Evolutionary conservation across 2,797 vertebrate genomes (phyloP).

Genomic region (Falco biarmicus): DNA sequence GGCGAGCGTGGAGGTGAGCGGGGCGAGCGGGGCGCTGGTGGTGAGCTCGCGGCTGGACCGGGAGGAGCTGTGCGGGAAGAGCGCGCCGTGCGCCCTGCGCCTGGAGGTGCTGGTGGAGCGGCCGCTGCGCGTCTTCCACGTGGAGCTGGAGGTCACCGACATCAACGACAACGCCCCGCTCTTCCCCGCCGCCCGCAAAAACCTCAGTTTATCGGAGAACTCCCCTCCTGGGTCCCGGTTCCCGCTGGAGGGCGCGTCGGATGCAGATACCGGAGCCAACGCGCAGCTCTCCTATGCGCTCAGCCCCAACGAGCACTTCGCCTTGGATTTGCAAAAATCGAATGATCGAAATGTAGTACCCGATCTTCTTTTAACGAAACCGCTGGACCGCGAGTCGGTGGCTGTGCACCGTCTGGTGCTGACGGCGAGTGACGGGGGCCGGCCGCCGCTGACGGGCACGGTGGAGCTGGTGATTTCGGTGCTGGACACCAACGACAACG

Average conservation of each 20-base stretch:
- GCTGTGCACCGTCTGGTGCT: not conserved
- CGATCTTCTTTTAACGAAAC: no score
- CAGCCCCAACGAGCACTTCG: slow-evolving; percentile 77
- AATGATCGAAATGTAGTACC: no score
- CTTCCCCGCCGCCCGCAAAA: no score
- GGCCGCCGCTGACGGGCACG: not conserved
- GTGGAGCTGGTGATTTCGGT: slow-evolving; percentile 53
- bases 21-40: not conserved
- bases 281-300: slow-evolving; percentile 74
- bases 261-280: no score
- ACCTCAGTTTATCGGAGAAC: no score
- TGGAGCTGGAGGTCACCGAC: slow-evolving; percentile 90
- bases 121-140: slow-evolving; percentile 85
- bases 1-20: slow-evolving; percentile 21
- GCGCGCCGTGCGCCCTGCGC: slow-evolving; percentile 78
- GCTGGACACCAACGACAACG: slow-evolving; percentile 92
- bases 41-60: not conserved
- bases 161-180: slow-evolving; percentile 86
- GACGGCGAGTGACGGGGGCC: not conserved
- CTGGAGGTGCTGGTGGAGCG: slow-evolving; percentile 89
- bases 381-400: not conserved
- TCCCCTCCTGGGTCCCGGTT: slow-evolving; percentile 79
- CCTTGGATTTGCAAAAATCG: no score
- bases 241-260: no score
- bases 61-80: slow-evolving; percentile 53